Conservation (phyloP, 2,113 vertebrate genomes). For the Etheostoma cragini region DNA sequence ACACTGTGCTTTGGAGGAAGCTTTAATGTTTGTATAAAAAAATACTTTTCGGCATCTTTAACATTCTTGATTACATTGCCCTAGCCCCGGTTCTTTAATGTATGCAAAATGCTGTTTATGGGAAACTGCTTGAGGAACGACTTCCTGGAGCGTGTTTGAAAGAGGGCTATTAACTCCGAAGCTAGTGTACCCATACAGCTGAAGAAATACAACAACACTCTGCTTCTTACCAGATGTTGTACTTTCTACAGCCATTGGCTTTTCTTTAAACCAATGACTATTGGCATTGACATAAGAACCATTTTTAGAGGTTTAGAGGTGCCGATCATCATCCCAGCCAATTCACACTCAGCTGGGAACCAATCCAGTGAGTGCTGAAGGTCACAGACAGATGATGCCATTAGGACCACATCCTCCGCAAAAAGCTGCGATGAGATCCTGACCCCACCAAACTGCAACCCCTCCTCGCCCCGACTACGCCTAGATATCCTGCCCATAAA, state of each 20-base stretch:
- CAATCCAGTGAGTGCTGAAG: no score
- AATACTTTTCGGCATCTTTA: constrained; percentile 41
- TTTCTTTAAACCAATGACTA: no score
- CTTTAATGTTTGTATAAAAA: constrained; percentile 53
- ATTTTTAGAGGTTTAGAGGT: no score
- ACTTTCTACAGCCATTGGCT: background rate
- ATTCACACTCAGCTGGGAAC: no score
- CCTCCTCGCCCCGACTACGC: no score
- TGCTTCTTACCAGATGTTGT: constrained; percentile 26
- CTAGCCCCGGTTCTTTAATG: constrained; percentile 17
- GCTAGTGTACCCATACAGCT: constrained; percentile 23
- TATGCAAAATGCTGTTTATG: constrained; percentile 62
- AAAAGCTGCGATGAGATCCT: no score
- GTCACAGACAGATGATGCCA: no score
- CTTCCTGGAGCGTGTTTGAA: constrained; percentile 44
- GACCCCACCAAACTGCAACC: no score
- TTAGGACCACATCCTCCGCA: no score
- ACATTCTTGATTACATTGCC: constrained; percentile 47
- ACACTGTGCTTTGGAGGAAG: constrained; percentile 25
- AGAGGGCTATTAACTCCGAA: constrained; percentile 41
- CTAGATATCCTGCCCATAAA: no score
- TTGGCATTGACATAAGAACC: no score
- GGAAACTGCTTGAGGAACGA: constrained; percentile 42
- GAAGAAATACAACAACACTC: constrained; percentile 7
- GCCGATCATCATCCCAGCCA: no score